A percentile compares a stretch with the other conserved stretches of the same genome.
Conservation (phyloP, 2,797 vertebrate genomes). For the Acestrorhynchus altus region DNA sequence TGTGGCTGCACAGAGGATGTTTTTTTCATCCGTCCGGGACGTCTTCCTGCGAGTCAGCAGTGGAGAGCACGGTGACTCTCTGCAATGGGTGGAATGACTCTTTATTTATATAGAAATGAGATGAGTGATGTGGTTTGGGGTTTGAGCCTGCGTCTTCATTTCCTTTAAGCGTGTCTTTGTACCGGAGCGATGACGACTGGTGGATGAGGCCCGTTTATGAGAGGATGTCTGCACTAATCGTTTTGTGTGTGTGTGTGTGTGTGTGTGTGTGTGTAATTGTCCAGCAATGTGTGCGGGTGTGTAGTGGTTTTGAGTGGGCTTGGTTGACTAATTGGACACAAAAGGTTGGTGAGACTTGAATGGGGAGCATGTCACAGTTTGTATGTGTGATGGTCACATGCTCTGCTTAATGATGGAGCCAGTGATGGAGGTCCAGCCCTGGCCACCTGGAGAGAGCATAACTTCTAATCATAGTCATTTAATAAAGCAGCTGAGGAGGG, state of each 20-base stretch:
- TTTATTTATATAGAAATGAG: conserved; percentile 29
- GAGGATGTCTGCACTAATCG: not conserved
- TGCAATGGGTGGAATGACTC: conserved; percentile 22
- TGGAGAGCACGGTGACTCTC: not conserved
- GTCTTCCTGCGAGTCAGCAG: not conserved
- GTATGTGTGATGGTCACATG: conserved; percentile 14
- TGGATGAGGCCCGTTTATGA: not conserved
- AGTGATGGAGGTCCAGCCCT: conserved; percentile 5
- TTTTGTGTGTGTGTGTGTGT: too few relatives aligned
- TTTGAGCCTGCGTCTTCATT: conserved; percentile 34
- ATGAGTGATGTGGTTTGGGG: conserved; percentile 51
- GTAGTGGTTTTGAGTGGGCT: not conserved
- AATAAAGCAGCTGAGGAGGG: conserved; percentile 2
- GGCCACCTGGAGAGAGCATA: conserved; percentile 18
- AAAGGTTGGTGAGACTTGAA: conserved; percentile 20
- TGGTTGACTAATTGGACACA: conserved; percentile 13
- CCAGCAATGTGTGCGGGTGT: conserved; percentile 42
- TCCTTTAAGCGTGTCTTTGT: not conserved
- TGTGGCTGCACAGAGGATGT: not conserved
- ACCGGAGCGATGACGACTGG: not conserved
- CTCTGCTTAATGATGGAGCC: conserved; percentile 7
- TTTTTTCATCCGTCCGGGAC: not conserved
- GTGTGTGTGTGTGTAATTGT: not conserved
- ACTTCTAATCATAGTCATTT: conserved; percentile 37
- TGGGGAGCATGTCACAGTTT: conserved; percentile 2